Base-by-base conservation (phyloP, 2,113 vertebrate species). In the Kryptolebias marmoratus region DNA sequence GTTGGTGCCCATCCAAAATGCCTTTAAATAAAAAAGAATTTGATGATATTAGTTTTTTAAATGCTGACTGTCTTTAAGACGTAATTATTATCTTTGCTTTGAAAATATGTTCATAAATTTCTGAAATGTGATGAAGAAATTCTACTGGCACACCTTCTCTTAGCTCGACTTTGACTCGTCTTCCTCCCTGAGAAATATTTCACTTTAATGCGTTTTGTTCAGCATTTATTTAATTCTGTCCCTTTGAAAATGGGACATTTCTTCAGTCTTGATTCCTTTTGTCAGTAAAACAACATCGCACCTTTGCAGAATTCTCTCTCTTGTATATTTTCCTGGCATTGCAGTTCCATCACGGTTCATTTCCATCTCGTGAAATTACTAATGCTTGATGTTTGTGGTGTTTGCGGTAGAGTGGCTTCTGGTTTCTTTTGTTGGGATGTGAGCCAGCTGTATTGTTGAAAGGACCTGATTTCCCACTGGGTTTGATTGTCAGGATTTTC, bases 371-470 rank as follows among this genome's bases (percentile, higher is more conserved):
- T 7, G 12, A 67, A 49, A 66, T 77, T 39, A 75, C 48, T 55
- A 64, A 63, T 59, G 14, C 5, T 22, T 22, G 42, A 18, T 27
- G 28, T 1, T 16, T 65, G 67, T 28, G 2, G 27, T 55, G n/a
- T 2, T 67, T 7, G n/a, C 32, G 3, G 36, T 49, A 44, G 36
- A 30, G 7, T 16, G 32, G 42, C 39, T 28, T 42, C 47, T 36
- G 39, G 61, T 66, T 70, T 15, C 31, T 50, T 11, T 42, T 1
- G 3, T 52, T 75, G 76, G 76, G 76, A 77, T 59, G 36, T 52
- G 64, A 74, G 66, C 80, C 81, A 81, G 75, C 32, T 56, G 69
- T 15, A 71, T 81, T 86, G 83, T 80, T 80, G 68, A 59, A 82
- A 77, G 28, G 68, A 64, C 30, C 49, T 11, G 12, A 45, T 7